These are phyloP conservation scores for Mohoua ochrocephala DNA, from an alignment of 2,113 vertebrate species.

Conservation along the genomic window DNA sequence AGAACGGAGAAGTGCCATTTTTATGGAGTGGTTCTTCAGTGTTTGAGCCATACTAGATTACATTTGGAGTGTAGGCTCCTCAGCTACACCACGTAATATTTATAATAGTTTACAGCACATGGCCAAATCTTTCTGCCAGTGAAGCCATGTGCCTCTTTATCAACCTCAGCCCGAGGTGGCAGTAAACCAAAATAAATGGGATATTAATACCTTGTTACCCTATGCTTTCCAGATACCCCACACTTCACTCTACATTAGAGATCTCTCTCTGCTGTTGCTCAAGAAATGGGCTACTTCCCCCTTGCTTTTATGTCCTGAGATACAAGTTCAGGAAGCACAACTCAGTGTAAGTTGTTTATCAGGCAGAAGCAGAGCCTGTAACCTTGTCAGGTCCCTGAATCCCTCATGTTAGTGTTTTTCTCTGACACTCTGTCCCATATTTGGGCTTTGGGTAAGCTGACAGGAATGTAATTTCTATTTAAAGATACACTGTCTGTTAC, in stretches of 20 bases:
- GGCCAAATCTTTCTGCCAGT: not conserved
- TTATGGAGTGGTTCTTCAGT: constrained; percentile 1
- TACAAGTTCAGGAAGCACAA: not conserved
- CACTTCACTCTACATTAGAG: not conserved
- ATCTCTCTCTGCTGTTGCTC: not conserved
- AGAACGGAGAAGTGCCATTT: constrained; percentile 15
- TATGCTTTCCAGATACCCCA: not conserved
- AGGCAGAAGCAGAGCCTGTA: not conserved
- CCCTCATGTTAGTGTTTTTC: constrained; percentile 12
- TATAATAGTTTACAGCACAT: not conserved
- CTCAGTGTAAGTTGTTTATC: not conserved
- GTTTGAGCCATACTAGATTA: not conserved
- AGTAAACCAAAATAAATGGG: constrained; percentile 36
- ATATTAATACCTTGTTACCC: not conserved
- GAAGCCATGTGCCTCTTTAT: not conserved
- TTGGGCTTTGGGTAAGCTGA: constrained; percentile 50
- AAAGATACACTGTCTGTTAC: constrained; percentile 41
- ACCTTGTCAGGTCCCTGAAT: constrained; percentile 9
- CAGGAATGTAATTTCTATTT: constrained; percentile 52
- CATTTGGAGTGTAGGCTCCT: not conserved
- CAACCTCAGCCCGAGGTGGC: not conserved
- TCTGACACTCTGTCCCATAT: constrained; percentile 29
- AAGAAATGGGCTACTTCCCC: not conserved
- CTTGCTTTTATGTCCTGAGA: not conserved
- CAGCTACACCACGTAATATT: not conserved